Evolutionary conservation across 1,140 invertebrate species (phyloP).

Genomic region (Heliconius melpomene): DNA sequence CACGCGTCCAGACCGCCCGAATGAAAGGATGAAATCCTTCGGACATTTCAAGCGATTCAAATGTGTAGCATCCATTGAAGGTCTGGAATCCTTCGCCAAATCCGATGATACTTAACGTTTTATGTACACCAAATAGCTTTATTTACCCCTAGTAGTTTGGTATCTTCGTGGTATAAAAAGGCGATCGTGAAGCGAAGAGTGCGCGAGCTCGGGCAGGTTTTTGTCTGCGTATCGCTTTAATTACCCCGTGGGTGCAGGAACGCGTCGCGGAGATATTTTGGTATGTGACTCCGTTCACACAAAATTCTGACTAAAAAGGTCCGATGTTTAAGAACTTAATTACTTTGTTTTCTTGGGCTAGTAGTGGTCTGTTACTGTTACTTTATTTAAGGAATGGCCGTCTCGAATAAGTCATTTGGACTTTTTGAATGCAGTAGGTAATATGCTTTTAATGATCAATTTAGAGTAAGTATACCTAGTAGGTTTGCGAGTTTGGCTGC

Average conservation of each 20-base stretch:
- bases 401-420: conserved; percentile 33
- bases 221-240: conserved; percentile 70
- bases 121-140: conserved; percentile 33
- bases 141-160: conserved; percentile 18
- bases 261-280: conserved; percentile 57
- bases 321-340: conserved; percentile 62
- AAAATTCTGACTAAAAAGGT: conserved; percentile 49
- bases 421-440: not conserved
- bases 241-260: conserved; percentile 61
- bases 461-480: not conserved
- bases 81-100: conserved; percentile 20
- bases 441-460: conserved; percentile 5
- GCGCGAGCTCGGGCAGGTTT: conserved; percentile 64
- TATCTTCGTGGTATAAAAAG: conserved; percentile 57
- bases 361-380: conserved; percentile 21
- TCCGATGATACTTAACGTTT: conserved; percentile 32
- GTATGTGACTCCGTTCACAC: conserved; percentile 51
- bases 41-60: conserved; percentile 20
- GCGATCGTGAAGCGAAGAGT: conserved; percentile 46
- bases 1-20: conserved; percentile 48
- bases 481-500: not conserved
- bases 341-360: conserved; percentile 43
- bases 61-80: conserved; percentile 28
- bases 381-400: conserved; percentile 28
- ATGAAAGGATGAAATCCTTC: conserved; percentile 31